Evolutionary conservation across 2,888 invertebrate species (phyloP).

Genomic region (Nasonia oneida): DNA sequence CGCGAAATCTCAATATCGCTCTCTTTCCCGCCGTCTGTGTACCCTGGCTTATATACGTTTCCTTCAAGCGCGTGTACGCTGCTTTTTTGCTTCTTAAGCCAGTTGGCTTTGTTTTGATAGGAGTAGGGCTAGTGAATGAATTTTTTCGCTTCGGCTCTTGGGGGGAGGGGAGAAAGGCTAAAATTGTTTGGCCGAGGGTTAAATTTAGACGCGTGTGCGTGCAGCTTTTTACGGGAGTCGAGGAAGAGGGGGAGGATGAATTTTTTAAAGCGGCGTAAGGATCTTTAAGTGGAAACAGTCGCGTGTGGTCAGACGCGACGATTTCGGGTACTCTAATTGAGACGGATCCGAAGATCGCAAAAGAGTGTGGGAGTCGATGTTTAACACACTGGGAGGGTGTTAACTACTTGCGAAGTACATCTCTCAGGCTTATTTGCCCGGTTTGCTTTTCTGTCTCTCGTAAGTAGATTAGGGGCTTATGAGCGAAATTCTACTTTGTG

Average conservation of each 20-base stretch:
- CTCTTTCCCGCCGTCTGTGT: not conserved
- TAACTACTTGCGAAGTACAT: not conserved
- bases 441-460: not conserved
- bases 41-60: not conserved
- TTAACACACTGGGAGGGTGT: not conserved
- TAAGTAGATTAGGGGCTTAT: conserved; percentile 5
- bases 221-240: not conserved
- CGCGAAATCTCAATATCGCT: conserved; percentile 39
- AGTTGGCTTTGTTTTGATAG: not conserved
- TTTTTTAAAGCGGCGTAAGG: not conserved
- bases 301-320: not conserved
- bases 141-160: too few species aligned
- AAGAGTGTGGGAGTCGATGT: not conserved
- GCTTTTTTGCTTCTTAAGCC: not conserved
- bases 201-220: not conserved
- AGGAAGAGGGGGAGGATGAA: not conserved
- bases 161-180: too few species aligned
- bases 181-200: too few species aligned
- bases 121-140: too few species aligned
- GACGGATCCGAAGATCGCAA: not conserved
- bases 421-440: not conserved
- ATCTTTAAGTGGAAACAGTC: not conserved
- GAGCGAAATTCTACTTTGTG: not conserved
- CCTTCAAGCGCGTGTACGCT: not conserved
- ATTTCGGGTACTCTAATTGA: not conserved